Evolutionary conservation across 2,113 vertebrate genomes (phyloP), one percentile per base, ranked within the genome.

Genomic region (Platanista minor): DNA sequence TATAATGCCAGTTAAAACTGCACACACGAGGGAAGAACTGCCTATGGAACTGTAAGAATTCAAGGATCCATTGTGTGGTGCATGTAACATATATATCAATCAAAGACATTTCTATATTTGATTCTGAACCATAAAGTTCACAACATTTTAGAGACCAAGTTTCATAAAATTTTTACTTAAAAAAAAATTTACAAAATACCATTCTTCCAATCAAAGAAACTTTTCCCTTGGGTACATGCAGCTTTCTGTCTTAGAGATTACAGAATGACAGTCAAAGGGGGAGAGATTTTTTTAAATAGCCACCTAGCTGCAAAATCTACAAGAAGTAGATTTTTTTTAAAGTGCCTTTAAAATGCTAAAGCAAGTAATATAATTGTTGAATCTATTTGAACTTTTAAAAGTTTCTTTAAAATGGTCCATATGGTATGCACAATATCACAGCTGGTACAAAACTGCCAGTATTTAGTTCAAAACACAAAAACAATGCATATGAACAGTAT

Each of bases 131-230:
- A 97, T 36, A 93, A 98, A 98, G 64, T 93, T 98, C 91, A 11
- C 96, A 90, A 94, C 29, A 94, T 74, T 93, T 97, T 95, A 91
- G 67, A 98, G 86, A 94, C 95, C 81, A 88, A 96, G 93, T 98
- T 98, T 96, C 96, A 98, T 97, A 98, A 98, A 97, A 98, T 97
- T 98, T 98, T 98, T 98, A 98, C 98, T 98, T 98, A 85, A 98
- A 98, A 98, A 98, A 97, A 98, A 98, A 97, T 98, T 98, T 98
- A 99, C 98, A 99, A 99, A 99, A 99, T 98, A 98, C 97, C 95
- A 90, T 98, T 98, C 98, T 98, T 95, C 71, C 97, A 97, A 98
- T 98, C 98, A 98, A 98, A 98, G 98, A 98, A 97, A 97, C 97
- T 95, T 98, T 98, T 96, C 97, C 98, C 97, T 81, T 96, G 97